Evolutionary conservation across 2,113 vertebrate species (phyloP).

Genomic region (Myiopsitta monachus): DNA sequence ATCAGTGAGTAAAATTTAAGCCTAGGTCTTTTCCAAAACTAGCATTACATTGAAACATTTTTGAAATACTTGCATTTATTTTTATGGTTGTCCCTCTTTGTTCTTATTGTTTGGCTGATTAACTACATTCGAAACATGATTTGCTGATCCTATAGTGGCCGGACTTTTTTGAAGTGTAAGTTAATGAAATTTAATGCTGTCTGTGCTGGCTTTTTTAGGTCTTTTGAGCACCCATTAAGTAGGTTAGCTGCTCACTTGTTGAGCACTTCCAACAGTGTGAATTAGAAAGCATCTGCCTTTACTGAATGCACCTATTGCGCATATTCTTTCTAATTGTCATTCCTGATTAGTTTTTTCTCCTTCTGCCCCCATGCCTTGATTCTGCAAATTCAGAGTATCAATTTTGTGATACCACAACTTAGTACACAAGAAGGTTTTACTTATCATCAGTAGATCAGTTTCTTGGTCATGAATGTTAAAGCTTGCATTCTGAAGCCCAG

Average conservation of each 20-base stretch:
- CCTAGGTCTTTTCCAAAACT: background rate
- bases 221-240: background rate
- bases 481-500: background rate
- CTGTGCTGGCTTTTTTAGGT: background rate
- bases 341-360: background rate
- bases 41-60: background rate
- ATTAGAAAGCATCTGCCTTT: background rate
- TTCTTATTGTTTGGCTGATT: slow-evolving; percentile 13
- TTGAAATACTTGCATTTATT: background rate
- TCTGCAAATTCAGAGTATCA: background rate
- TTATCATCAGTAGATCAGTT: too few relatives aligned
- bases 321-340: background rate
- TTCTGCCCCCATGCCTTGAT: background rate
- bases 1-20: background rate
- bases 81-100: background rate
- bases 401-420: background rate
- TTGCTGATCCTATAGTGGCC: background rate
- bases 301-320: background rate
- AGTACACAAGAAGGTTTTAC: background rate
- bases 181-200: slow-evolving; percentile 9
- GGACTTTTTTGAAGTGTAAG: background rate
- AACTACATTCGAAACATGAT: background rate
- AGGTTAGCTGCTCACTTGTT: slow-evolving; percentile 3
- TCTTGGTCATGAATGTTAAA: background rate
- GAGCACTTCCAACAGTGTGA: background rate